Evolutionary conservation across 2,797 vertebrate genomes (phyloP).

Genomic region (Gastrophryne carolinensis): DNA sequence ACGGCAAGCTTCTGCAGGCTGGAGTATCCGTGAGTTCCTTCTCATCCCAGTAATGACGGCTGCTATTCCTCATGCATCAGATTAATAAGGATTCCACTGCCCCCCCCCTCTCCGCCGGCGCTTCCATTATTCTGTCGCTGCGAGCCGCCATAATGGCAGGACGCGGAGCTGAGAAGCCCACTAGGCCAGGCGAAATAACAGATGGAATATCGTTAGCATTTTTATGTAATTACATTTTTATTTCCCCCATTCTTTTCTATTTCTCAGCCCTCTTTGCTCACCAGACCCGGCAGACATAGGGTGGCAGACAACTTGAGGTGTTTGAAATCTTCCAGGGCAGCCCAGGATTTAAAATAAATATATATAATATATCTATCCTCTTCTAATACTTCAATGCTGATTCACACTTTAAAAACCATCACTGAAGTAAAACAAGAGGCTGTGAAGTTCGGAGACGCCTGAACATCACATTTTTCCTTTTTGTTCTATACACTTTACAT

Average conservation of each 20-base stretch:
- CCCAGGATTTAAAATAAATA: conserved; percentile 6
- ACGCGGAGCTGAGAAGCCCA: conserved; percentile 64
- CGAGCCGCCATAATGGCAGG: conserved; percentile 62
- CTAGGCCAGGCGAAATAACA: conserved; percentile 68
- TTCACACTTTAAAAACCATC: too few relatives aligned
- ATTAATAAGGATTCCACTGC: conserved; percentile 70
- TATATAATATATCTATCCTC: too few relatives aligned
- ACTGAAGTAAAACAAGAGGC: too few relatives aligned
- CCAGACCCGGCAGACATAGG: conserved; percentile 1
- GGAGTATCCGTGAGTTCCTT: conserved; percentile 73
- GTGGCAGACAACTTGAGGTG: not conserved
- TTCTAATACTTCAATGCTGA: too few relatives aligned
- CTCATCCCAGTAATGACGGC: conserved; percentile 70
- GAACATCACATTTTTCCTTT: too few relatives aligned
- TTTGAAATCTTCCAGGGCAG: conserved; percentile 19
- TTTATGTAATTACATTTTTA: conserved; percentile 77
- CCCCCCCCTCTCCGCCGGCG: conserved; percentile 59
- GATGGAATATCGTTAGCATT: conserved; percentile 77
- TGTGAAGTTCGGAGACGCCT: not conserved
- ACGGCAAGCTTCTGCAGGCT: conserved; percentile 76
- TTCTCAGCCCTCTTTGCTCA: not conserved
- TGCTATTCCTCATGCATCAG: conserved; percentile 70
- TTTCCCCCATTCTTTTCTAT: conserved; percentile 59
- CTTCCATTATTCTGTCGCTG: conserved; percentile 64
- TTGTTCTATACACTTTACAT: too few relatives aligned